Percentiles rank a stretch among this genome's conserved stretches.
These are phyloP conservation scores for Geotrupes spiniger DNA, from an alignment of 2,888 invertebrate genomes.

Conservation along the genomic window DNA sequence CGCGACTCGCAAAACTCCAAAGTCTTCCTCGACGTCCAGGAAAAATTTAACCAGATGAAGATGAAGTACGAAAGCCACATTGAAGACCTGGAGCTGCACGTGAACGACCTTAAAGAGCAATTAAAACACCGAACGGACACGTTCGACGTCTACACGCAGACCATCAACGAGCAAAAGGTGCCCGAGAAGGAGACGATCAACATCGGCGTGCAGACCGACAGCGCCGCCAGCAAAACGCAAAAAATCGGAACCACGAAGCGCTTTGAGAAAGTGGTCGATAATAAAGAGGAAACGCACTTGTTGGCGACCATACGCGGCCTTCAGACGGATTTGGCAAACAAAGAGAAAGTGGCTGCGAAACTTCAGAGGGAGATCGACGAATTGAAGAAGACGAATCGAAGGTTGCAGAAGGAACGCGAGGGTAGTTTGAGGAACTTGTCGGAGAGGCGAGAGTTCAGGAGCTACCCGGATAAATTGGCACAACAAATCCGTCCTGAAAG, in stretches of 20 bases:
- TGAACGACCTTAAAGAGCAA: conserved; percentile 48
- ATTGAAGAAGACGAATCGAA: conserved; percentile 69
- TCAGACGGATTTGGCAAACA: conserved; percentile 69
- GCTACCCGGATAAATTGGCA: conserved; percentile 44
- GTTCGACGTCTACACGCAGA: conserved; percentile 49
- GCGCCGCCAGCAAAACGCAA: conserved; percentile 21
- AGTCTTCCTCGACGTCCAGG: conserved; percentile 69
- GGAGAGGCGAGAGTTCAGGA: conserved; percentile 42
- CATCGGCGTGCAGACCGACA: conserved; percentile 25
- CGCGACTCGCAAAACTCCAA: conserved; percentile 70
- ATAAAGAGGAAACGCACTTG: conserved; percentile 73
- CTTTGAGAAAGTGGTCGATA: conserved; percentile 44
- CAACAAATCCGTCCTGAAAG: neutral
- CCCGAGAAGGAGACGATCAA: conserved; percentile 42
- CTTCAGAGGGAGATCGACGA: conserved; percentile 76
- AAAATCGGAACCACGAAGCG: conserved; percentile 17
- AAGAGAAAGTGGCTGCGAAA: conserved; percentile 70
- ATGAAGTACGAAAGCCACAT: conserved; percentile 73
- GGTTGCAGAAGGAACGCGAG: conserved; percentile 75
- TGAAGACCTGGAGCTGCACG: conserved; percentile 70
- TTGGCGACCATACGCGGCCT: conserved; percentile 77
- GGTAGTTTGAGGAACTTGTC: conserved; percentile 52
- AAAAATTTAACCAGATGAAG: conserved; percentile 74
- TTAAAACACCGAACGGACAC: conserved; percentile 47
- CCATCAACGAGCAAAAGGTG: conserved; percentile 37